Evolutionary conservation across 1,140 invertebrate species (phyloP).

Genomic region (Aplysia californica): DNA sequence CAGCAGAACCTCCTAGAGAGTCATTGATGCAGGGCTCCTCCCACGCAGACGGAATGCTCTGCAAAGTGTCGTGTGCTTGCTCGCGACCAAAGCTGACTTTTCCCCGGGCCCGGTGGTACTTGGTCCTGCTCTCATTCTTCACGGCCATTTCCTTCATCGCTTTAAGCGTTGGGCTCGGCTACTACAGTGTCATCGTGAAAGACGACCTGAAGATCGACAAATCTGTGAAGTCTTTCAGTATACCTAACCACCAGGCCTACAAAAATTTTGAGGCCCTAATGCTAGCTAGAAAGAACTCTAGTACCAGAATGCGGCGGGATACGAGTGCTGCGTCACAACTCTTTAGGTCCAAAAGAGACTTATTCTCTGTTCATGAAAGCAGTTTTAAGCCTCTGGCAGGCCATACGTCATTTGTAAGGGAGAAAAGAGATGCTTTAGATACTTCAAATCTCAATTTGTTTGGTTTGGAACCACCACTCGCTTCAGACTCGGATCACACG

Average conservation of each 20-base stretch:
- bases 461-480: too few species aligned
- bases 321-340: background rate
- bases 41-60: too few species aligned
- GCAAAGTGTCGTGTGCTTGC: background rate
- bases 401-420: background rate
- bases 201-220: slow-evolving; percentile 51
- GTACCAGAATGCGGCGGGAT: background rate
- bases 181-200: slow-evolving; percentile 44
- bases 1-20: too few species aligned
- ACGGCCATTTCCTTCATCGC: slow-evolving; percentile 21
- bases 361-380: background rate
- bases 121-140: slow-evolving; percentile 36
- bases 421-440: background rate
- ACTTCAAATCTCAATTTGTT: too few species aligned
- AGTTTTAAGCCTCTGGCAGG: background rate
- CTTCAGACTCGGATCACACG: background rate
- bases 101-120: slow-evolving; percentile 17
- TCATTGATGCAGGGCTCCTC: too few species aligned
- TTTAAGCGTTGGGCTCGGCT: slow-evolving; percentile 41
- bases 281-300: slow-evolving; percentile 36
- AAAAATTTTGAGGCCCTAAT: slow-evolving; percentile 46
- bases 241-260: slow-evolving; percentile 57
- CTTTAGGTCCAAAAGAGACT: background rate
- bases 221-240: slow-evolving; percentile 56
- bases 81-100: background rate